Evolutionary conservation across 2,888 invertebrate genomes (phyloP), one percentile per base, ranked within the genome.

Genomic region (Ectropis crepuscularia): DNA sequence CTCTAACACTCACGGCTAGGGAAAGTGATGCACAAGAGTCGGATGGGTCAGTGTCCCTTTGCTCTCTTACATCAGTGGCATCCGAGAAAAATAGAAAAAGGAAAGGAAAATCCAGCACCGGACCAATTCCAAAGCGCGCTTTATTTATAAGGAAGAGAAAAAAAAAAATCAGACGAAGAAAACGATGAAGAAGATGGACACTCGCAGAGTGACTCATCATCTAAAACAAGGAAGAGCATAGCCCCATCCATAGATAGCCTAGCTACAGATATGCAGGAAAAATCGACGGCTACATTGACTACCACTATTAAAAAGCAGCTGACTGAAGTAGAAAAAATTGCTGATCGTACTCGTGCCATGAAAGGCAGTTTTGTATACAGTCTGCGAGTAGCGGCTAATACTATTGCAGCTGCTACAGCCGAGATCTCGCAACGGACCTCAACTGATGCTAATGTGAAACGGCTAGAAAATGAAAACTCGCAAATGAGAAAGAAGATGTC

Each of bases 321-420:
- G 6, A 2, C 5, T 11, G 6, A 9, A 36, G 48, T 48, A n/a
- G 48, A 48, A 8, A 48, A 48, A 36, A 6, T 48, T 37, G 48
- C 48, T 5, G 37, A 48, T 37, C 36, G 10, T n/a, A 10, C 36
- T 37, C 36, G 37, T 8, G 36, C 36, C 10, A 9, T 48, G 6
- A 48, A n/a, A 7, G 48, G 48, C 36, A 41, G 41, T 41, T 41
- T 41, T 10, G 7, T 9, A 7, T 37, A 48, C 6, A 48, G n/a
- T 48, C 8, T 48, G 37, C 36, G 37, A 5, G 6, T 48, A 6
- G 48, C 48, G n/a, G 48, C 48, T 7, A 48, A 8, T 2, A 37
- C 48, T 5, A 48, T 48, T n/a, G 48, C 36, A 37, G 48, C 48
- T 48, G 37, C 48, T 36, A 48, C 48, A 10, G n/a, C 8, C 7